These are phyloP conservation scores for Progne subis DNA, from an alignment of 2,113 vertebrate species.

Conservation along the genomic window DNA sequence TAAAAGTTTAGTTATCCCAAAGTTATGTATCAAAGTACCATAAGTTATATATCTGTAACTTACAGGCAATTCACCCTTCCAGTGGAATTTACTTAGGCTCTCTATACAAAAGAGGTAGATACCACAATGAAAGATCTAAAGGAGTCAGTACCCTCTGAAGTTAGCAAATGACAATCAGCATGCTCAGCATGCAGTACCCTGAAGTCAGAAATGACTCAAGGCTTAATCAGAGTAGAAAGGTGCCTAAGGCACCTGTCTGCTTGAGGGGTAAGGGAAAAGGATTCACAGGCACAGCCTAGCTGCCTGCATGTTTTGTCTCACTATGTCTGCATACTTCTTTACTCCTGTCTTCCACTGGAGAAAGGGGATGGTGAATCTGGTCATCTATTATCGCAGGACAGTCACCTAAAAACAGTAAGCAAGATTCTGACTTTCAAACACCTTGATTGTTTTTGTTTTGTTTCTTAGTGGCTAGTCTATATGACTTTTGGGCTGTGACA, in stretches of 20 bases:
- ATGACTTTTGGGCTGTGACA: background rate
- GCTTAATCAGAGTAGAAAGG: conserved; percentile 37
- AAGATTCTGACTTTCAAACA: background rate
- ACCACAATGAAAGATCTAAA: conserved; percentile 38
- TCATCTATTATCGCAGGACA: background rate
- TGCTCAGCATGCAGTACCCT: conserved; percentile 28
- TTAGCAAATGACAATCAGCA: background rate
- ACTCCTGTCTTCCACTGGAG: background rate
- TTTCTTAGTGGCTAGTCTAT: background rate
- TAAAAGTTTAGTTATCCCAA: conserved; percentile 25
- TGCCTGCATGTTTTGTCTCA: background rate
- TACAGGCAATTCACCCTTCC: background rate
- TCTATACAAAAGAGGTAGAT: background rate
- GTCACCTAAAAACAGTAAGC: background rate
- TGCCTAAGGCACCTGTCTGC: conserved; percentile 27
- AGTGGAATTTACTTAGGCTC: conserved; percentile 7
- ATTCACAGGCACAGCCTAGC: background rate
- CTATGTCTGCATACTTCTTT: background rate
- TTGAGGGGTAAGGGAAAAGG: background rate
- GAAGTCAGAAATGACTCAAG: conserved; percentile 37
- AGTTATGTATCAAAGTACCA: background rate
- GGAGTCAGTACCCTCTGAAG: background rate
- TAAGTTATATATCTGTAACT: background rate
- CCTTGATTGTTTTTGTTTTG: background rate
- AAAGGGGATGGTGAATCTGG: background rate